These are phyloP conservation scores for Drosophila borealis DNA, from an alignment of 2,888 invertebrate genomes.

Conservation along the genomic window DNA sequence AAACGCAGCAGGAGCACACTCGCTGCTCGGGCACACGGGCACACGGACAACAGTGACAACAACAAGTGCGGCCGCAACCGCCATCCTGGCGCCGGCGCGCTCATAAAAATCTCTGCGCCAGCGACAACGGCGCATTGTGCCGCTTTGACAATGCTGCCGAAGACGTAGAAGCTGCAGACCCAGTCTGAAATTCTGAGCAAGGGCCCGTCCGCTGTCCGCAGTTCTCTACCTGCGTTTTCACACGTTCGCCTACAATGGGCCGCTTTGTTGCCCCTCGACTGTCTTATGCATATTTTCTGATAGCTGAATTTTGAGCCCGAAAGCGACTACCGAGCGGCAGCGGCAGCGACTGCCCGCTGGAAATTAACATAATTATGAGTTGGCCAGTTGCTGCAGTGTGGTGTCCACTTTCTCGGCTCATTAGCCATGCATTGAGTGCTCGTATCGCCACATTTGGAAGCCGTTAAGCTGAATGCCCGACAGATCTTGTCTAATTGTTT, in stretches of 20 bases:
- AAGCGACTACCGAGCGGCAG: slow-evolving; percentile 63
- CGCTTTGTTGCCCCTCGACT: slow-evolving; percentile 33
- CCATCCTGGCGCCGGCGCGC: slow-evolving; percentile 76
- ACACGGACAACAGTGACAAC: slow-evolving; percentile 62
- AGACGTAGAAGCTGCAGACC: slow-evolving; percentile 15
- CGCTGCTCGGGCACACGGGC: slow-evolving; percentile 11
- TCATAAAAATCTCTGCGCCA: slow-evolving; percentile 72
- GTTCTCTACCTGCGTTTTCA: slow-evolving; percentile 73
- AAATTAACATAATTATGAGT: slow-evolving; percentile 82
- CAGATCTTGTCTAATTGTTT: slow-evolving; percentile 71
- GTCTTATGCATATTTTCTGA: slow-evolving; percentile 41
- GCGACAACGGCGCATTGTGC: slow-evolving; percentile 14
- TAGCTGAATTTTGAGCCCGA: slow-evolving; percentile 10
- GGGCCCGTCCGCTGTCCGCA: slow-evolving; percentile 13
- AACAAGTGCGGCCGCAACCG: slow-evolving; percentile 55
- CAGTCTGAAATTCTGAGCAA: slow-evolving; percentile 4
- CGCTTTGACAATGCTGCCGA: slow-evolving; percentile 54
- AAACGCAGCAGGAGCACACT: slow-evolving; percentile 74
- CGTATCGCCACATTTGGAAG: slow-evolving; percentile 67
- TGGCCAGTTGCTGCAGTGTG: slow-evolving; percentile 25
- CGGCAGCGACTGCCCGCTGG: slow-evolving; percentile 14
- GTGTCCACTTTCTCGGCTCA: slow-evolving; percentile 75
- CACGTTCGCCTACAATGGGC: slow-evolving; percentile 67
- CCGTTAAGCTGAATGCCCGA: slow-evolving; percentile 59
- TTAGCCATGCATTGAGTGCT: slow-evolving; percentile 75